Evolutionary conservation across 2,888 invertebrate species (phyloP).

Genomic region (Tinea semifulvella): DNA sequence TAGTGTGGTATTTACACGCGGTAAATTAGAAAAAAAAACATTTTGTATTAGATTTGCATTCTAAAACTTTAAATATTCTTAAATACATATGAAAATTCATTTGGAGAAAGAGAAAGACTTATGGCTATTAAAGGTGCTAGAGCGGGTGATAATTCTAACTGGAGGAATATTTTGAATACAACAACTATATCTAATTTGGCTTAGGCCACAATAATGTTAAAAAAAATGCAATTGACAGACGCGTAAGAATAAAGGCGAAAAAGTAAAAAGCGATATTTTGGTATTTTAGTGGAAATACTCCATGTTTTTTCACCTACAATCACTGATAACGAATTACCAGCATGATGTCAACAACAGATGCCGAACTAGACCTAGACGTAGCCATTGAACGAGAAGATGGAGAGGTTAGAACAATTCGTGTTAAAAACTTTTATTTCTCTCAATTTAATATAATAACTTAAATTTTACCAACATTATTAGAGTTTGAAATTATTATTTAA

Average conservation of each 20-base stretch:
- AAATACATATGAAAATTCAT: too few species aligned
- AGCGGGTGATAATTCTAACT: too few species aligned
- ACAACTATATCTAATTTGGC: too few species aligned
- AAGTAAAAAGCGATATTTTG: background rate
- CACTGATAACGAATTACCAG: conserved; percentile 18
- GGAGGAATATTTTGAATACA: too few species aligned
- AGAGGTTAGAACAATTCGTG: conserved; percentile 67
- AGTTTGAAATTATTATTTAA: background rate
- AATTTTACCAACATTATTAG: background rate
- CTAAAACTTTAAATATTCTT: too few species aligned
- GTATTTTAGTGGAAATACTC: conserved; percentile 9
- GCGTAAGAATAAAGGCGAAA: background rate
- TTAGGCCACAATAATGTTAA: too few species aligned
- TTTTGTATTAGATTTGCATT: too few species aligned
- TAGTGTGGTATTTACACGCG: too few species aligned
- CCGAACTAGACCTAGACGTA: conserved; percentile 65
- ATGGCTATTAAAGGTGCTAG: too few species aligned
- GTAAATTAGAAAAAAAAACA: too few species aligned
- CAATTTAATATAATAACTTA: background rate
- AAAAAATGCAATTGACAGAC: background rate
- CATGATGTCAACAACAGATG: conserved; percentile 68
- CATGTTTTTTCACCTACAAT: conserved; percentile 8
- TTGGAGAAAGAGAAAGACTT: too few species aligned
- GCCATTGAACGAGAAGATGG: conserved; percentile 72
- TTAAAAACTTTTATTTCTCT: background rate